These are phyloP conservation scores for Thera obeliscata DNA, from an alignment of 2,888 invertebrate genomes.

Conservation along the genomic window DNA sequence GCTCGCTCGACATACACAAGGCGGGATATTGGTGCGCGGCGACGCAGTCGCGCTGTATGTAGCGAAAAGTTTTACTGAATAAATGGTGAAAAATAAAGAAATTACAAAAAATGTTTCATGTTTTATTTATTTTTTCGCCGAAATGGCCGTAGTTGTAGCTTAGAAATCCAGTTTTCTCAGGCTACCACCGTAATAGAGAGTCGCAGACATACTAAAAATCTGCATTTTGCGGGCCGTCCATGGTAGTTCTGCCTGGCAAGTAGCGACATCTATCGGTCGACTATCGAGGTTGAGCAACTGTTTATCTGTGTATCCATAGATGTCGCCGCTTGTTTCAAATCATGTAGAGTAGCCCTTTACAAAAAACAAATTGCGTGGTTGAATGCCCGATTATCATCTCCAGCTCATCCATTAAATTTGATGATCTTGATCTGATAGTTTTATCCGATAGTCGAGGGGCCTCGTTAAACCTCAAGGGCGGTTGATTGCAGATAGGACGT, in stretches of 20 bases:
- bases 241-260: background rate
- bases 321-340: background rate
- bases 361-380: background rate
- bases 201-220: no score
- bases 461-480: background rate
- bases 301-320: background rate
- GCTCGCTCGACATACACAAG: conserved; percentile 78
- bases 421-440: background rate
- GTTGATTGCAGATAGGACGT: background rate
- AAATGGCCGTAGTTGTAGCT: background rate
- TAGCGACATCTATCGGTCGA: background rate
- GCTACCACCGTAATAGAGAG: no score
- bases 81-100: conserved; percentile 84
- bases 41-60: conserved; percentile 78
- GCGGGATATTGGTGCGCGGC: conserved; percentile 80
- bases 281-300: no score
- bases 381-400: background rate
- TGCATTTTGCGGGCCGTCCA: no score
- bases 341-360: background rate
- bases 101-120: conserved; percentile 68
- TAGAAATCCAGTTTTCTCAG: no score
- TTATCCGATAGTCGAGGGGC: background rate
- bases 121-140: conserved; percentile 14
- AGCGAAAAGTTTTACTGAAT: conserved; percentile 82
- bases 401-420: conserved; percentile 1